Evolutionary conservation across 2,113 vertebrate genomes (phyloP).

Genomic region (Cettia cetti): DNA sequence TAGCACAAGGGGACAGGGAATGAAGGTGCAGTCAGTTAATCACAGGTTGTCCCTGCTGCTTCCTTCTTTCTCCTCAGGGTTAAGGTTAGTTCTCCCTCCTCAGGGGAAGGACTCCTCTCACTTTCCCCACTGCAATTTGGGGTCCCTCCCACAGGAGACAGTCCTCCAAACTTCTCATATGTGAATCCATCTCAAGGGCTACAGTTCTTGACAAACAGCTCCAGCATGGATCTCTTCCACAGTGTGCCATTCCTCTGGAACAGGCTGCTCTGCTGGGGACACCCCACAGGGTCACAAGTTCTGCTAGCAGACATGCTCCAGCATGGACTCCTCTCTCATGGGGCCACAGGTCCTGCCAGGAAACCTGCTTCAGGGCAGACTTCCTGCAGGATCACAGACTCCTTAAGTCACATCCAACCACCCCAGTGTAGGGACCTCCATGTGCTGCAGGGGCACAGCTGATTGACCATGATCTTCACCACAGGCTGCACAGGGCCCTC

Average conservation of each 20-base stretch:
- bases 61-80: background rate
- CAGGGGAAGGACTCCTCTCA: background rate
- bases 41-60: background rate
- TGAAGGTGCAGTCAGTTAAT: background rate
- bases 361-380: background rate
- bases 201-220: background rate
- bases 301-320: background rate
- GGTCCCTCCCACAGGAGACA: background rate
- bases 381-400: background rate
- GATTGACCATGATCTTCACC: background rate
- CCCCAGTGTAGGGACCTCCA: background rate
- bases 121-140: background rate
- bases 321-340: rapidly evolving
- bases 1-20: background rate
- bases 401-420: background rate
- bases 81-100: background rate
- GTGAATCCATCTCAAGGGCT: too few relatives aligned
- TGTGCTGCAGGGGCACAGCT: background rate
- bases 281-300: background rate
- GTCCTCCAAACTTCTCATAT: background rate
- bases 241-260: background rate
- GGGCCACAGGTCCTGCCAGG: background rate
- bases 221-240: background rate
- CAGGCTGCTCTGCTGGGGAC: background rate
- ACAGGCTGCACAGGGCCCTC: rapidly evolving